Base-by-base conservation (phyloP, 35 echinoderm and acorn worm species). In the Stichopus chloronotus region DNA sequence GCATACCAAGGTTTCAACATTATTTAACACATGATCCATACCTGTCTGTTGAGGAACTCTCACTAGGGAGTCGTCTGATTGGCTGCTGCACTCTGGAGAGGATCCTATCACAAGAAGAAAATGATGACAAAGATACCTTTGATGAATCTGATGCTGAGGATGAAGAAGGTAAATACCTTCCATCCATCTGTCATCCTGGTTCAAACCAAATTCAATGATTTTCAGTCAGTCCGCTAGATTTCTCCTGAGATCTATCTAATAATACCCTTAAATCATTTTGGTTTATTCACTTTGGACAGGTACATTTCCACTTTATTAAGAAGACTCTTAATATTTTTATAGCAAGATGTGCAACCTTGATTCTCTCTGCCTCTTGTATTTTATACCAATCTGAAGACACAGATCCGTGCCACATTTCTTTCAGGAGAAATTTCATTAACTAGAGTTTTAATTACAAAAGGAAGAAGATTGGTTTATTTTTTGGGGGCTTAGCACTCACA, bases 41-140 rank as follows among this genome's bases (percentile, higher is more conserved):
- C 84, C 83, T 96, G 43, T 68, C 58, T 53, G 79, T 68, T 43
- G 88, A 94, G 9, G 86, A 88, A 16, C 83, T 72, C 6, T 96
- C 97, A 3, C 60, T 91, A 54, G 97, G 97, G 6, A 96, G 97
- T 86, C 92, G 97, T 56, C 58, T 99, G 43, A 93, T 99, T 24
- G 77, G 95, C 23, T 99, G 97, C 61, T 95, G 53, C 56, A 94
- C 97, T 3, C 60, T 96, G 81, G 92, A 81, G 16, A 99, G 93
- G 78, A 92, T 83, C 25, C 52, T 94, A 14, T 78, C 94, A 7
- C 88, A 87, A 16, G 92, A 92, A 5, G 88, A 54, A 24, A 58
- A 91, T 56, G 86, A 86, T 53, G 92, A 93, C 43, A 92, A 95
- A 58, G 96, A 98, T 57, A 92, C 94, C 6, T 57, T 88, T 12